Conservation (phyloP, 2,113 vertebrate genomes). For the Merops nubicus region DNA sequence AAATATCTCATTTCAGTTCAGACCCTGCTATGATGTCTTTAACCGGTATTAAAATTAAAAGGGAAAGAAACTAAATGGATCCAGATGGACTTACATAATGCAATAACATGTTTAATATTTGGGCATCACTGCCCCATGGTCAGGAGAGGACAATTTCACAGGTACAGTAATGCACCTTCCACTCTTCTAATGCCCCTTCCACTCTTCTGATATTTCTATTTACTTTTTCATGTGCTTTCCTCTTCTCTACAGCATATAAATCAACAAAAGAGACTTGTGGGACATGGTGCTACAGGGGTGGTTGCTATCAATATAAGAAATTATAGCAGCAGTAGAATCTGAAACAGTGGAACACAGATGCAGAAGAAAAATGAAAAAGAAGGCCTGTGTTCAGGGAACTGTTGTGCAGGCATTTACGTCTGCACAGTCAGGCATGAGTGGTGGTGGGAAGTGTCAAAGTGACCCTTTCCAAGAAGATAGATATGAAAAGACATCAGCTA, state of each 20-base stretch:
- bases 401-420: not conserved
- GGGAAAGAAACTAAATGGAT: not conserved
- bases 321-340: not conserved
- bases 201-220: not conserved
- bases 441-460: not conserved
- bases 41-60: not conserved
- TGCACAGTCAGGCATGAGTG: not conserved
- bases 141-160: not conserved
- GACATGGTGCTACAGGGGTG: not conserved
- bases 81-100: not conserved
- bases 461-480: not conserved
- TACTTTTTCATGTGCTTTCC: not conserved
- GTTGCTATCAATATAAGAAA: not conserved
- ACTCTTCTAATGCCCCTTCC: not conserved
- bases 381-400: not conserved
- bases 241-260: not conserved
- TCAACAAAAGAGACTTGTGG: not conserved
- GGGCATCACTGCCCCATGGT: not conserved
- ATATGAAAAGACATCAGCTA: not conserved
- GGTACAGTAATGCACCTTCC: not conserved
- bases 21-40: not conserved
- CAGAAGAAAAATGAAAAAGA: not conserved
- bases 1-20: not conserved
- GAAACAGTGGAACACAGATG: not conserved
- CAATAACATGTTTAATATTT: not conserved